phyloP scores from a whole-genome alignment of 1,140 invertebrate genomes.

The Nymphalis io region DNA sequence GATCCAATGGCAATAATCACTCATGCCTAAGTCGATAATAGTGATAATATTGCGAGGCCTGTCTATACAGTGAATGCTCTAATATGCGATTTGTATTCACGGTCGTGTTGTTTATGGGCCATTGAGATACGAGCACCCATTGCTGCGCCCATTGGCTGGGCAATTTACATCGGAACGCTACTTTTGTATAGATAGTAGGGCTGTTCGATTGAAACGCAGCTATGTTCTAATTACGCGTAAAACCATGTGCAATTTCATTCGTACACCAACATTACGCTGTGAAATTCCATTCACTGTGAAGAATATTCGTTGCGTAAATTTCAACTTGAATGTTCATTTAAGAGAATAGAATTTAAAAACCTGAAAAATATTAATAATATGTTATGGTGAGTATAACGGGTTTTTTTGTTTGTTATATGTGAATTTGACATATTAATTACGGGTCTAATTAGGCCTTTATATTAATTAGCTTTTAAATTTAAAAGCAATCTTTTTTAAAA shows the following conservation, averaged over 20 bases:
- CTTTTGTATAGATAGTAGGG: constrained; percentile 60
- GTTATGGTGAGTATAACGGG: too few species aligned
- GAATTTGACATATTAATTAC: too few species aligned
- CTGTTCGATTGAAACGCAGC: constrained; percentile 44
- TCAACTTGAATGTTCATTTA: neutral
- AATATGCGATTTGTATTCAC: constrained; percentile 78
- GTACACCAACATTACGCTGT: constrained; percentile 6
- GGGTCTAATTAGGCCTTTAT: too few species aligned
- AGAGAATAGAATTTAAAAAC: neutral
- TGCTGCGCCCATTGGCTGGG: constrained; percentile 58
- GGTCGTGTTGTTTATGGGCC: constrained; percentile 72
- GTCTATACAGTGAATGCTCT: constrained; percentile 57
- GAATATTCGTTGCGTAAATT: neutral
- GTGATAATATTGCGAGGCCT: constrained; percentile 58
- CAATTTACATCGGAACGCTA: constrained; percentile 69
- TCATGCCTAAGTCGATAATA: constrained; percentile 52
- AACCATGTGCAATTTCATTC: constrained; percentile 23
- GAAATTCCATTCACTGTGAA: constrained; percentile 14
- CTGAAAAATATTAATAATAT: too few species aligned
- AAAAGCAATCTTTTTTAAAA: too few species aligned
- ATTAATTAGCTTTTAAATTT: too few species aligned
- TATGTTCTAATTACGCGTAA: constrained; percentile 51
- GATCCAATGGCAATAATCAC: constrained; percentile 54
- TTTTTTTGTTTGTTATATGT: too few species aligned
- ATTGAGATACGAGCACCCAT: constrained; percentile 68